Conservation (phyloP, 2,113 vertebrate genomes). For the Riparia riparia region DNA sequence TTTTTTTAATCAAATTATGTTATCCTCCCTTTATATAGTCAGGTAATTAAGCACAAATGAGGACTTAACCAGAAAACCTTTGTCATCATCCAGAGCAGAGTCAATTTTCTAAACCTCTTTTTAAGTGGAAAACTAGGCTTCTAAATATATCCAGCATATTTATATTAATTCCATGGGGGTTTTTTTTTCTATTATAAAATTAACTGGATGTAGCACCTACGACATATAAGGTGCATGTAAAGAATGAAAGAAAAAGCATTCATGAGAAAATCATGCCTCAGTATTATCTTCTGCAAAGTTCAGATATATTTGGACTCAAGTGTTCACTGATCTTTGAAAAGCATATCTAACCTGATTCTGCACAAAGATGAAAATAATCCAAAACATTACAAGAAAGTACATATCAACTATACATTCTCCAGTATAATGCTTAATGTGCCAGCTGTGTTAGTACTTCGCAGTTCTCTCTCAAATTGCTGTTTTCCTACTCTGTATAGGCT, state of each 20-base stretch:
- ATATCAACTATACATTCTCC: neutral
- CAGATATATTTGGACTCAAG: neutral
- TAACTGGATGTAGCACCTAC: accelerated
- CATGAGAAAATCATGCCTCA: neutral
- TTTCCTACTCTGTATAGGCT: neutral
- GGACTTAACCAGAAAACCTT: neutral
- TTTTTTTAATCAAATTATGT: neutral
- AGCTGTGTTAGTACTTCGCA: neutral
- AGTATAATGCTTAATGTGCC: neutral
- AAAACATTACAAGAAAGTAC: neutral
- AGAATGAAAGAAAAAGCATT: neutral
- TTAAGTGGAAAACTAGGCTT: neutral
- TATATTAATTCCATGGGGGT: neutral
- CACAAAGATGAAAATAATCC: neutral
- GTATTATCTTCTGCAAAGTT: neutral
- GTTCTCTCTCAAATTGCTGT: neutral
- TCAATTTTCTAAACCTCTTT: neutral
- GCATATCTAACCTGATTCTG: neutral
- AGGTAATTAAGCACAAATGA: neutral
- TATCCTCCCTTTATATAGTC: neutral
- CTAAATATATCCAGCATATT: neutral
- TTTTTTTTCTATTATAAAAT: neutral
- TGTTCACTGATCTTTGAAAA: neutral
- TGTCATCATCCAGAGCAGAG: neutral
- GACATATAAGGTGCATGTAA: neutral